Percentiles rank a stretch among this genome's conserved stretches.
Conservation (phyloP, 2,888 invertebrate species). For the Ametastegia equiseti region DNA sequence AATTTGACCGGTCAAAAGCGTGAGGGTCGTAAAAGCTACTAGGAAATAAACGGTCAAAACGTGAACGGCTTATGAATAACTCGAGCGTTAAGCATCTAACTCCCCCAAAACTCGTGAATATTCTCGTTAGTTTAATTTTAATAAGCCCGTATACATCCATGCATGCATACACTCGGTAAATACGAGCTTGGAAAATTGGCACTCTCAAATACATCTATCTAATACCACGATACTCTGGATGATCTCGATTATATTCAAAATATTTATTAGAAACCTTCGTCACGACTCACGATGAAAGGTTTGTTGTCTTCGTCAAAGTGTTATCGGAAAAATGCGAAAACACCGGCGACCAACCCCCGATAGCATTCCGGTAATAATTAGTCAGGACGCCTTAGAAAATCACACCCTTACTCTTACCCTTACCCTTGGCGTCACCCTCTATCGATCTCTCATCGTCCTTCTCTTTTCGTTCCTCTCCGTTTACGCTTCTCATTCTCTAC, state of each 20-base stretch:
- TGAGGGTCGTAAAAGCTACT: not conserved
- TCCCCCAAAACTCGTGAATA: not conserved
- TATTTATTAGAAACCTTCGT: not conserved
- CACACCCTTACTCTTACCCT: slow-evolving; percentile 28
- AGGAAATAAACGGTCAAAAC: not conserved
- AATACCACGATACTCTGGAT: not conserved
- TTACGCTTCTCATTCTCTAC: not conserved
- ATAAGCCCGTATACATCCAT: not conserved
- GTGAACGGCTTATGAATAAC: slow-evolving; percentile 20
- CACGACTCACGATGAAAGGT: not conserved
- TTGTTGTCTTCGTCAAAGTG: not conserved
- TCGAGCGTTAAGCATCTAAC: not conserved
- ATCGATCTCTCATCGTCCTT: not conserved
- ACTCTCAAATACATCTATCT: not conserved
- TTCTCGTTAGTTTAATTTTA: not conserved
- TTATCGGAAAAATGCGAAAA: slow-evolving; percentile 44
- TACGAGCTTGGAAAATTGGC: not conserved
- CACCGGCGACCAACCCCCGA: slow-evolving; percentile 28
- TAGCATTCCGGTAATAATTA: slow-evolving; percentile 42
- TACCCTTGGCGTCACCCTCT: not conserved
- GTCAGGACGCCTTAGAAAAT: slow-evolving; percentile 41
- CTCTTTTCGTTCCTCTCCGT: not conserved
- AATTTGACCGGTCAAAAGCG: slow-evolving; percentile 7
- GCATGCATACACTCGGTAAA: not conserved
- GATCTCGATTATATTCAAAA: slow-evolving; percentile 13